A percentile compares a stretch with the other conserved stretches of the same genome.
Conservation (phyloP, 2,888 invertebrate genomes). For the Lycocerus yunnanus region DNA sequence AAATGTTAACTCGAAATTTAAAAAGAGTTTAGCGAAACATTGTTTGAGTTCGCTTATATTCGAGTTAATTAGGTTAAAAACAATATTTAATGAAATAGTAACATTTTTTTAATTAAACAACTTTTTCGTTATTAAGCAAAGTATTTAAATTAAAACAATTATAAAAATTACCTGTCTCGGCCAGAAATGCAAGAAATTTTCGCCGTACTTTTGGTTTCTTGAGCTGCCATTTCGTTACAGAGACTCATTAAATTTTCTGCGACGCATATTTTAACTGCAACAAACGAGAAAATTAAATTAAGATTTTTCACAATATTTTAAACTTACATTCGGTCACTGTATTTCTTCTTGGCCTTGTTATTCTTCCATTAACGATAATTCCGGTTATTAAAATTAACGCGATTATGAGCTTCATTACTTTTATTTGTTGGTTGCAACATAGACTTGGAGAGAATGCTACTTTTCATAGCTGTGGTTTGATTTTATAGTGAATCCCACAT, state of each 20-base stretch:
- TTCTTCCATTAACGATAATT: conserved; percentile 20
- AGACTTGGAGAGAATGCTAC: conserved; percentile 9
- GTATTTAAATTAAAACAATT: background rate
- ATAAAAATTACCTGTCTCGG: conserved; percentile 67
- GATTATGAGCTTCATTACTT: conserved; percentile 6
- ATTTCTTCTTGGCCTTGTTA: conserved; percentile 27
- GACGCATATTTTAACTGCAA: conserved; percentile 75
- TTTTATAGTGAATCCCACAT: conserved; percentile 6
- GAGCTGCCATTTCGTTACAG: conserved; percentile 70
- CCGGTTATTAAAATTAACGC: conserved; percentile 8
- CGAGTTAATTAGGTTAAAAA: background rate
- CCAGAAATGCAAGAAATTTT: conserved; percentile 69
- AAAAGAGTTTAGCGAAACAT: background rate
- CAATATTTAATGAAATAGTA: background rate
- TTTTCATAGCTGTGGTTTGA: conserved; percentile 9
- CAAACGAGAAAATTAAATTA: conserved; percentile 17
- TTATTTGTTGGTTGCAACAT: background rate
- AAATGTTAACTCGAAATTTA: background rate
- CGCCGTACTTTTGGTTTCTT: conserved; percentile 64
- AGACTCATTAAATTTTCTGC: conserved; percentile 66
- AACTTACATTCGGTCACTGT: conserved; percentile 40
- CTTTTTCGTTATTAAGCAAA: background rate
- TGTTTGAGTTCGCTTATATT: background rate
- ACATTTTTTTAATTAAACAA: background rate
- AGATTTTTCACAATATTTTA: conserved; percentile 58